phyloP scores from a whole-genome alignment of 2,888 invertebrate species.

The Aphodius sticticus region DNA sequence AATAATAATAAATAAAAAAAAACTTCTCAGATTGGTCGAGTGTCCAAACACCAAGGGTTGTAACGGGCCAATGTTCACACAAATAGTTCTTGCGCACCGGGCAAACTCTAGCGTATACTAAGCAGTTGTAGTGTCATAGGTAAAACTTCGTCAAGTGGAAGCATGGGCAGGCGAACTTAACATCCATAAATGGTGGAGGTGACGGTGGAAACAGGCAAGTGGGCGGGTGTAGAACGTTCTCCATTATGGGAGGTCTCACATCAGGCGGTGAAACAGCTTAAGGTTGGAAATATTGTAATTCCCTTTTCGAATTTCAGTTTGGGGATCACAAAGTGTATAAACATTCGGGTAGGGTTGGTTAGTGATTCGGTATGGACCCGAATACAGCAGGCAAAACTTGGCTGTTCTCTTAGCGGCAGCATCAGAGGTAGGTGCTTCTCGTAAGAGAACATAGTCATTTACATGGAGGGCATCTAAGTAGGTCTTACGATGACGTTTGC shows the following conservation, averaged over 20 bases:
- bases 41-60: no score
- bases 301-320: conserved; percentile 9
- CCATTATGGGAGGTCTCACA: not conserved
- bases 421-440: conserved; percentile 21
- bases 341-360: conserved; percentile 28
- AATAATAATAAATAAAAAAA: no score
- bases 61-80: no score
- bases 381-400: conserved; percentile 31
- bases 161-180: no score
- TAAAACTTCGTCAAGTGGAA: no score
- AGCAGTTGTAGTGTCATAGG: no score
- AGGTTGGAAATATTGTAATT: conserved; percentile 31
- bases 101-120: no score
- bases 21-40: no score
- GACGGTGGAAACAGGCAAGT: no score
- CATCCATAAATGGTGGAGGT: no score
- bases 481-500: not conserved
- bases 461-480: conserved; percentile 8
- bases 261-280: conserved; percentile 15
- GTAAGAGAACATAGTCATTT: conserved; percentile 28
- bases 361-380: conserved; percentile 27
- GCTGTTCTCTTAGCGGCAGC: conserved; percentile 21
- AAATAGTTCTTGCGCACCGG: no score
- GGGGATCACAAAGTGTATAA: conserved; percentile 11
- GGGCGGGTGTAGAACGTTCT: no score